Evolutionary conservation across 1,140 invertebrate species (phyloP).

Genomic region (Monochamus saltuarius): DNA sequence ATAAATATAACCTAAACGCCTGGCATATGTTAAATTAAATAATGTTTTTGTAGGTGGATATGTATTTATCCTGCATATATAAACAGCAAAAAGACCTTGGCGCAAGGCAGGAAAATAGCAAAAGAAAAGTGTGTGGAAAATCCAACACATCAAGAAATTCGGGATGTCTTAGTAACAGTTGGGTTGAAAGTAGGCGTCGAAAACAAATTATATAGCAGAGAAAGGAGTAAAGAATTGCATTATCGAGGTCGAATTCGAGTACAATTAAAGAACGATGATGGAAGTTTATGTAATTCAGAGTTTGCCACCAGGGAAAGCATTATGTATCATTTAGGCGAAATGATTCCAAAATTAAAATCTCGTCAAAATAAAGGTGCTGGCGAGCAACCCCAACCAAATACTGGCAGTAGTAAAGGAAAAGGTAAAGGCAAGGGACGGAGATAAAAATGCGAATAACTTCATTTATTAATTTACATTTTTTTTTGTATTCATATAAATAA

Average conservation of each 20-base stretch:
- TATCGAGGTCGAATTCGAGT: constrained; percentile 86
- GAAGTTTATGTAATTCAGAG: constrained; percentile 69
- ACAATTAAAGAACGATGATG: constrained; percentile 92
- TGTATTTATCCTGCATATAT: constrained; percentile 96
- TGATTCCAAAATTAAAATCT: constrained; percentile 91
- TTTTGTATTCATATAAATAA: no score
- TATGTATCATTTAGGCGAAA: constrained; percentile 74
- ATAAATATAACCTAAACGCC: constrained; percentile 18
- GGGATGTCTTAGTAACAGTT: constrained; percentile 81
- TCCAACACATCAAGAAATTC: constrained; percentile 90
- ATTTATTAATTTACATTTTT: no score
- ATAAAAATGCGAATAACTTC: not conserved
- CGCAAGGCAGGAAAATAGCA: constrained; percentile 80
- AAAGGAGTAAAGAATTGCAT: constrained; percentile 83
- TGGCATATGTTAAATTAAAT: constrained; percentile 20
- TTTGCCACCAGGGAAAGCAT: constrained; percentile 78
- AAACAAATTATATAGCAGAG: constrained; percentile 92
- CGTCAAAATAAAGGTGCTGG: constrained; percentile 55
- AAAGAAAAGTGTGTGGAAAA: constrained; percentile 90
- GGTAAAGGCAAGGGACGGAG: constrained; percentile 43
- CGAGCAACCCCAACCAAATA: constrained; percentile 34
- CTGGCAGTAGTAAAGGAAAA: constrained; percentile 42
- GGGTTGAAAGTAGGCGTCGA: constrained; percentile 87
- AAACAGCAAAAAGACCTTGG: constrained; percentile 89
- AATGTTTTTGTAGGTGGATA: constrained; percentile 77